phyloP scores from a whole-genome alignment of 2,888 invertebrate species.

The Caenorhabditis sp. region DNA sequence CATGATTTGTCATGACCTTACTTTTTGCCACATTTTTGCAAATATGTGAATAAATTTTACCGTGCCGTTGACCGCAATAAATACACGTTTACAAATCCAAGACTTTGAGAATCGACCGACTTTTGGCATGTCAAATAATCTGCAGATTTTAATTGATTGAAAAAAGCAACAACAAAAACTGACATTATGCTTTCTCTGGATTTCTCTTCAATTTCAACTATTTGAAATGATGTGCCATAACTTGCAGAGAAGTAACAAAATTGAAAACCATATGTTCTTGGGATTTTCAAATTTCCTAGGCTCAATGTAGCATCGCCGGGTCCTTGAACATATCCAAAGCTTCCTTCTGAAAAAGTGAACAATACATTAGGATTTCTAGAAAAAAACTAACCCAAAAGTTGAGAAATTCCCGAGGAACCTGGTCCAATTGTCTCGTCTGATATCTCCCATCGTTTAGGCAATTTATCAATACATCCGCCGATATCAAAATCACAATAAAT shows the following conservation, averaged over 20 bases:
- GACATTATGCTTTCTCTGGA: slow-evolving; percentile 8
- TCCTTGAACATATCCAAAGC: slow-evolving; percentile 53
- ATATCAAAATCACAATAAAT: slow-evolving; percentile 56
- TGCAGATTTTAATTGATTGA: slow-evolving; percentile 8
- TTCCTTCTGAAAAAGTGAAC: slow-evolving; percentile 40
- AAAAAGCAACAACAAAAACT: slow-evolving; percentile 9
- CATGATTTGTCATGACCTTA: too few relatives aligned
- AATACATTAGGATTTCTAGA: background rate
- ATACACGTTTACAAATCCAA: slow-evolving; percentile 51
- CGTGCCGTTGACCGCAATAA: slow-evolving; percentile 46
- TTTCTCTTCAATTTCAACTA: slow-evolving; percentile 17
- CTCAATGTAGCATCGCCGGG: slow-evolving; percentile 44
- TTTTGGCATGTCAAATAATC: slow-evolving; percentile 15
- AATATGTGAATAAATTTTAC: too few relatives aligned
- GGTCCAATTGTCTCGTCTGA: slow-evolving; percentile 31
- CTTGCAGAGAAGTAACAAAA: slow-evolving; percentile 57
- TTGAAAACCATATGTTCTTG: slow-evolving; percentile 49
- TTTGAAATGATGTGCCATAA: slow-evolving; percentile 28
- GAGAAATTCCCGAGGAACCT: slow-evolving; percentile 28
- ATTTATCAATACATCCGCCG: slow-evolving; percentile 41
- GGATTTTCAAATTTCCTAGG: slow-evolving; percentile 43
- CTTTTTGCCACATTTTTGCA: too few relatives aligned
- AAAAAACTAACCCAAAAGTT: slow-evolving; percentile 29
- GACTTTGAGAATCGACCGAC: slow-evolving; percentile 20
- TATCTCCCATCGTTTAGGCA: slow-evolving; percentile 37